Evolutionary conservation across 2,797 vertebrate genomes (phyloP).

Genomic region (Sparidentex hasta): DNA sequence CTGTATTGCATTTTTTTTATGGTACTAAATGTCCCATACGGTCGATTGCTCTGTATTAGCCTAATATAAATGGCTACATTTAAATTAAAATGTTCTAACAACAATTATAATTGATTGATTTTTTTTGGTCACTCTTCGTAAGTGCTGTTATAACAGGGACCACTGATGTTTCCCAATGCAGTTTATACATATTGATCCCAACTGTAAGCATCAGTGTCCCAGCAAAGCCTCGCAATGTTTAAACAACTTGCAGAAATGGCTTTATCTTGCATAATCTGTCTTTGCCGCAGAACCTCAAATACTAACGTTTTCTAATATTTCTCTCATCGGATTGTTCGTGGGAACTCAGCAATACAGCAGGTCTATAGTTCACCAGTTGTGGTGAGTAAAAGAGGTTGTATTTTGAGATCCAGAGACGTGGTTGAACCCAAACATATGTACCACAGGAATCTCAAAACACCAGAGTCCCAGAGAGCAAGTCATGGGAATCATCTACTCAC

Average conservation of each 20-base stretch:
- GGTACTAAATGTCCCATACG: constrained; percentile 18
- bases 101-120: not conserved
- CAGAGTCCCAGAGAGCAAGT: constrained; percentile 59
- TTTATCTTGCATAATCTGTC: constrained; percentile 4
- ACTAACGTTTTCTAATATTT: constrained; percentile 20
- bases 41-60: constrained; percentile 5
- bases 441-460: constrained; percentile 75
- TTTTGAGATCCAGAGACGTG: constrained; percentile 70
- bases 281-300: constrained; percentile 32
- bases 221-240: not conserved
- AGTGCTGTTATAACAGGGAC: not conserved
- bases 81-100: constrained; percentile 6
- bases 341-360: constrained; percentile 60
- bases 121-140: not conserved
- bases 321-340: constrained; percentile 60
- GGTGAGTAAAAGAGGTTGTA: constrained; percentile 65
- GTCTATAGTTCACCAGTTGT: constrained; percentile 54
- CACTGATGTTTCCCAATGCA: not conserved
- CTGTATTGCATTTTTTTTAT: constrained; percentile 25
- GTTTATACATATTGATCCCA: constrained; percentile 2
- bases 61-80: not conserved
- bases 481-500: constrained; percentile 67
- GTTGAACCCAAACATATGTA: constrained; percentile 66
- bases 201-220: not conserved
- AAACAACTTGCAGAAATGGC: constrained; percentile 1